Conservation (phyloP, 2,888 invertebrate species). For the Machimus rusticus region DNA sequence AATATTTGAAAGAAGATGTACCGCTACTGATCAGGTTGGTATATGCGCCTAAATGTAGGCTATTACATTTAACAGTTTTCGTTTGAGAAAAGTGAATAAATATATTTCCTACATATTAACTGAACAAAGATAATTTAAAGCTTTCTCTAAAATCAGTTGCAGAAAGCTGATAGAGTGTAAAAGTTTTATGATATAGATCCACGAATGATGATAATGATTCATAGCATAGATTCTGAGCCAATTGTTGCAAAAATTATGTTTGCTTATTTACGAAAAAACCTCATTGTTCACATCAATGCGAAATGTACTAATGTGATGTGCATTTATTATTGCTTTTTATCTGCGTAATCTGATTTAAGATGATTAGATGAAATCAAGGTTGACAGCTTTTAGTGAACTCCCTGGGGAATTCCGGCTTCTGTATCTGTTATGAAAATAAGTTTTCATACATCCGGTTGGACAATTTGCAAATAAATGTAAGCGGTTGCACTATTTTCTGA, state of each 20-base stretch:
- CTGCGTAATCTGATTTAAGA: not conserved
- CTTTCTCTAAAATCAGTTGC: not conserved
- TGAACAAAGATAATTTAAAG: not conserved
- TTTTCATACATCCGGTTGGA: not conserved
- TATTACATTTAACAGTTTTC: not conserved
- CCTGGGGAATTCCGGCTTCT: not conserved
- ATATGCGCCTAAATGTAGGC: not conserved
- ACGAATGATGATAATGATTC: too few species aligned
- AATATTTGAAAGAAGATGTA: not conserved
- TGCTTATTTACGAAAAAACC: not conserved
- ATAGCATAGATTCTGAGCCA: too few species aligned
- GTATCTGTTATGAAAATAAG: not conserved
- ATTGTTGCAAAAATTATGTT: not conserved
- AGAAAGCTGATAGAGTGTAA: too few species aligned
- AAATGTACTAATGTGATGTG: not conserved
- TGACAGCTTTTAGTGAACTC: not conserved
- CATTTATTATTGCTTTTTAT: not conserved
- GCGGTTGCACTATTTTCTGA: too few species aligned
- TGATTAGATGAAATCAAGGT: not conserved
- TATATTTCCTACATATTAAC: too few species aligned
- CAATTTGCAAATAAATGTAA: too few species aligned
- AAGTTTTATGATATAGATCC: too few species aligned
- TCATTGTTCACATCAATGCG: too few species aligned
- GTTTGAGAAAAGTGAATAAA: not conserved
- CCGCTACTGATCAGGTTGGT: not conserved